Percentiles rank a stretch among this genome's conserved stretches.
Evolutionary conservation across 2,113 vertebrate genomes (phyloP).

Genomic region (Nothoprocta pentlandii): DNA sequence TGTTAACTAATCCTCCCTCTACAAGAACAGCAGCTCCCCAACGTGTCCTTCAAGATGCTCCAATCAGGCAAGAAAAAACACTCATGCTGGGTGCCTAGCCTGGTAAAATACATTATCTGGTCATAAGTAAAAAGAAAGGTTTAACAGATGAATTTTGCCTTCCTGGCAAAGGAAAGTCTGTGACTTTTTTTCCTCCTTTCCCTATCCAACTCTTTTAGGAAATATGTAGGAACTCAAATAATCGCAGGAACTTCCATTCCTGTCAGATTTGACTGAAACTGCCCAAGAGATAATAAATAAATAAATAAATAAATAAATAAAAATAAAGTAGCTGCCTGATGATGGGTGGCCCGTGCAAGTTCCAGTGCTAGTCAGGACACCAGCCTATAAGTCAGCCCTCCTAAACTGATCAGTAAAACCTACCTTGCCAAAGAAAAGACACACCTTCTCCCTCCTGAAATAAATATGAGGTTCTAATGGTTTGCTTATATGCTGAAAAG

Average conservation of each 20-base stretch:
- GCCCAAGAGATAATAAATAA: conserved; percentile 11
- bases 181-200: neutral
- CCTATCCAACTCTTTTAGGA: neutral
- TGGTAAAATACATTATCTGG: neutral
- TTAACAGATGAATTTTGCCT: neutral
- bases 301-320: too few relatives aligned
- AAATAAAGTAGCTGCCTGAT: neutral
- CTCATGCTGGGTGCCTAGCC: neutral
- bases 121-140: neutral
- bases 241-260: neutral
- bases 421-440: neutral
- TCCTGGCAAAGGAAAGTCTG: neutral
- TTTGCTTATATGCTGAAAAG: neutral
- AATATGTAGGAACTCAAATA: conserved; percentile 12
- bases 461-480: neutral
- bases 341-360: neutral
- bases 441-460: neutral
- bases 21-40: neutral
- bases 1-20: neutral
- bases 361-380: neutral
- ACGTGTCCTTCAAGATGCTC: neutral
- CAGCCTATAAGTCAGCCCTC: neutral
- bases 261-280: conserved; percentile 5
- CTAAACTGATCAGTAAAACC: neutral
- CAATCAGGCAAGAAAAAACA: neutral